A percentile compares a stretch with the other conserved stretches of the same genome.
Conservation (phyloP, 1,140 invertebrate species). For the Procambarus clarkii region DNA sequence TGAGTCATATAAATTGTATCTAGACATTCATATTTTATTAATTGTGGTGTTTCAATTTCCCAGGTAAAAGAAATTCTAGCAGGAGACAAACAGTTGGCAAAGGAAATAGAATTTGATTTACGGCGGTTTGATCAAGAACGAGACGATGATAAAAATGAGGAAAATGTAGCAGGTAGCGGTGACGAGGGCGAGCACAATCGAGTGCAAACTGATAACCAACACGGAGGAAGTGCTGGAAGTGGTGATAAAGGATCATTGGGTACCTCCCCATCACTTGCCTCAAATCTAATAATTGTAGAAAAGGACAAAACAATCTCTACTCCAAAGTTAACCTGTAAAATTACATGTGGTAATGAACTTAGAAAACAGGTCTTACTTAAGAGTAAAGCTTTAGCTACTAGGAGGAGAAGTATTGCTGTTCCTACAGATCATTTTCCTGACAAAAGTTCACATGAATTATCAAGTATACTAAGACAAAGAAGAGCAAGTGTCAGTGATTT, state of each 20-base stretch:
- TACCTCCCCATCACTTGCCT: neutral
- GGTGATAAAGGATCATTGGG: neutral
- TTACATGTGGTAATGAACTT: neutral
- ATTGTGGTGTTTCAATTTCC: neutral
- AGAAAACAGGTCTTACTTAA: constrained; percentile 18
- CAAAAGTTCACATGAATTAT: neutral
- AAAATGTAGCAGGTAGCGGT: neutral
- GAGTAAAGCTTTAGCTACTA: neutral
- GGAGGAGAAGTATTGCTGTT: constrained; percentile 24
- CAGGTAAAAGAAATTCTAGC: constrained; percentile 78
- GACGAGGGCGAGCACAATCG: neutral
- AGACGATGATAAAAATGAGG: constrained; percentile 64
- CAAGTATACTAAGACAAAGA: neutral
- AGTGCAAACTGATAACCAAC: neutral
- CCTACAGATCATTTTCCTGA: neutral
- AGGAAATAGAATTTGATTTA: constrained; percentile 78
- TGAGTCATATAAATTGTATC: constrained; percentile 70
- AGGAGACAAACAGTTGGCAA: constrained; percentile 77
- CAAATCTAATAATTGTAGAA: neutral
- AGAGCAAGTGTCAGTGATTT: constrained; percentile 48
- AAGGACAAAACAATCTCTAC: neutral
- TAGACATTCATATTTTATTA: constrained; percentile 74
- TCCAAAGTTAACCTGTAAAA: neutral
- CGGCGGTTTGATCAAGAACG: constrained; percentile 75
- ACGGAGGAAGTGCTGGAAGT: neutral